Conservation (phyloP, 2,113 vertebrate genomes). For the Willisornis vidua region DNA sequence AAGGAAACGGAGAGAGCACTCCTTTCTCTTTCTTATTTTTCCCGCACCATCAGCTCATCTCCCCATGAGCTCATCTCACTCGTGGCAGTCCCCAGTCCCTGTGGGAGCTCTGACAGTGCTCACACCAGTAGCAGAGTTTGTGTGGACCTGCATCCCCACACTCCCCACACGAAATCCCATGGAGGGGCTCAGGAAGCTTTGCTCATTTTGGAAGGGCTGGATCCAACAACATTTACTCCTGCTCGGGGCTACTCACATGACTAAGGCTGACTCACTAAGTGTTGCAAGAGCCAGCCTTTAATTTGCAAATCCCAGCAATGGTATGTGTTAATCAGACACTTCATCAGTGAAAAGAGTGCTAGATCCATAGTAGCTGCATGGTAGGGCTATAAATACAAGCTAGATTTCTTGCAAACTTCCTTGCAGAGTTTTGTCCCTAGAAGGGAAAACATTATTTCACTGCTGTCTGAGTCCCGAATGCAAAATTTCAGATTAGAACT, state of each 20-base stretch:
- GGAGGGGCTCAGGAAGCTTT: slow-evolving; percentile 18
- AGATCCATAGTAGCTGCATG: slow-evolving; percentile 46
- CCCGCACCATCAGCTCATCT: neutral
- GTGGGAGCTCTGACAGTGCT: neutral
- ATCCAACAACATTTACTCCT: neutral
- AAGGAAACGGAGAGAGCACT: neutral
- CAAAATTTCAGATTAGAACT: slow-evolving; percentile 59
- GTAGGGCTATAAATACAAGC: slow-evolving; percentile 65
- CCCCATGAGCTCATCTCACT: neutral
- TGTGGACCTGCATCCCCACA: neutral
- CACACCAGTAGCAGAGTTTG: neutral
- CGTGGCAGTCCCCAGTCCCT: neutral
- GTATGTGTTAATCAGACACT: slow-evolving; percentile 65
- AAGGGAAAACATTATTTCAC: slow-evolving; percentile 43
- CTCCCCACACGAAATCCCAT: neutral
- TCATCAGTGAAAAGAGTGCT: slow-evolving; percentile 59
- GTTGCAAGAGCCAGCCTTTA: slow-evolving; percentile 55
- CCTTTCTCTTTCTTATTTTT: neutral
- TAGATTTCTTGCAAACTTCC: slow-evolving; percentile 55
- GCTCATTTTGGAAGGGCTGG: slow-evolving; percentile 28
- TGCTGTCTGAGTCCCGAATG: neutral
- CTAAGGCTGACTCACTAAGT: slow-evolving; percentile 27
- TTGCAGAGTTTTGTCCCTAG: slow-evolving; percentile 61
- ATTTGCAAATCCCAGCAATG: slow-evolving; percentile 69
- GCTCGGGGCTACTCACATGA: slow-evolving; percentile 7